Evolutionary conservation across 2,797 vertebrate genomes (phyloP), one percentile per base, ranked within the genome.

Genomic region (Xenops minutus): DNA sequence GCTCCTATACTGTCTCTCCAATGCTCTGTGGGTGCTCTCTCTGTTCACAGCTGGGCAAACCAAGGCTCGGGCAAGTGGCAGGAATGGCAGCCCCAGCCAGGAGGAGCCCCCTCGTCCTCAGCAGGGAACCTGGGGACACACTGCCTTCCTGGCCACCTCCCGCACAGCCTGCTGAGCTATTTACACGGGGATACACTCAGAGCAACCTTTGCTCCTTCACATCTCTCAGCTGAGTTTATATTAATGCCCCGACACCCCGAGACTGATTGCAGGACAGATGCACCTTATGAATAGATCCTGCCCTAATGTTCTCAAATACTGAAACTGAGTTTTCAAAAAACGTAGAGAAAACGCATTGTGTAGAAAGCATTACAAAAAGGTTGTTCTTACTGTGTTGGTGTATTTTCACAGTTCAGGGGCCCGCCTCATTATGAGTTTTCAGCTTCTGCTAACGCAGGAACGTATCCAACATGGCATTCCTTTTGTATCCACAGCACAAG

Each of bases 91-190:
- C 4, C 6, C 22, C 1, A 0, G 7, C 7, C 14, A 36, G 63
- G 41, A 44, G 9, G 9, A 58, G 20, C 4, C 13, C 4, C 37
- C 23, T 54, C 4, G 8, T 29, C 6, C 37, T n/a, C 43, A 20
- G 44, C 0, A 0, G 29, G 21, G 19, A 58, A 1, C 11, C n/a
- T 14, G 30, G 36, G 36, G 27, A 59, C 30, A 8, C 0, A 1
- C 8, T 52, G 27, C 85, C 41, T 32, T 27, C 49, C 55, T 23
- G 23, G 18, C 8, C 3, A 1, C 29, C 11, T 2, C 3, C 46
- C 21, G 5, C 0, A 0, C 52, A 29, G n/a, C 19, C 48, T 67
- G 46, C 34, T 30, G 22, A 16, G 10, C 6, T 37, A 23, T 59
- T 75, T 62, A 46, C 9, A 3, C n/a, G n/a, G n/a, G n/a, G 15